phyloP scores from a whole-genome alignment of 2,113 vertebrate genomes.

The Triplophysa siluroides region DNA sequence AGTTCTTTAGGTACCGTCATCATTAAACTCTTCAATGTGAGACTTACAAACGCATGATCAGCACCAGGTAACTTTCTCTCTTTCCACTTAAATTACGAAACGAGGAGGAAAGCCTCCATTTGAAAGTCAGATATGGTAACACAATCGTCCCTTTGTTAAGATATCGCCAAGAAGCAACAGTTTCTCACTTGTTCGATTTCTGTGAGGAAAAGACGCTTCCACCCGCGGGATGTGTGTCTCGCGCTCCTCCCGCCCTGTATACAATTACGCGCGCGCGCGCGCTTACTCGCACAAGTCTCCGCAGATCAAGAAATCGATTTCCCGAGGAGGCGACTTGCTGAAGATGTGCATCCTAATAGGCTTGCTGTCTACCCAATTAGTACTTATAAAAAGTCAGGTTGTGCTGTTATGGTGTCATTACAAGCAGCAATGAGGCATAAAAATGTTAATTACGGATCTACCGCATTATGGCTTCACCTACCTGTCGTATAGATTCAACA shows the following conservation, averaged over 20 bases:
- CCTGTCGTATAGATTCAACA: background rate
- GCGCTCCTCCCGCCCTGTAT: constrained; percentile 46
- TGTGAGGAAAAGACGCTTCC: constrained; percentile 27
- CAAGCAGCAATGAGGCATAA: background rate
- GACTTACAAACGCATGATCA: background rate
- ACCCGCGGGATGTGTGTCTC: constrained; percentile 37
- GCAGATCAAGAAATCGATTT: constrained; percentile 44
- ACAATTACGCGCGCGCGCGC: constrained; percentile 41
- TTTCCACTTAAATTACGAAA: background rate
- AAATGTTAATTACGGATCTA: background rate
- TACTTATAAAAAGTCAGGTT: constrained; percentile 32
- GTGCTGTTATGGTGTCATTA: constrained; percentile 7
- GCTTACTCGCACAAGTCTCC: constrained; percentile 41
- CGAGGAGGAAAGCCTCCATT: background rate
- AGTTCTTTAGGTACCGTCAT: background rate
- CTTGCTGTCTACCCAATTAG: constrained; percentile 41
- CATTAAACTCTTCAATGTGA: background rate
- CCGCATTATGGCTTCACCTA: background rate
- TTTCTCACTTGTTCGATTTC: constrained; percentile 76
- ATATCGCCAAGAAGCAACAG: constrained; percentile 68
- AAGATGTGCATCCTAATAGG: constrained; percentile 41
- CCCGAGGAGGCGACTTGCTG: constrained; percentile 18
- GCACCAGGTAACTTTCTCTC: background rate
- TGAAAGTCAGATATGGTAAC: background rate
- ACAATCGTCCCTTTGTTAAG: background rate